A percentile compares a stretch with the other conserved stretches of the same genome.
phyloP scores from a whole-genome alignment of 2,113 vertebrate genomes.

The Cyprinodon brontotheroides region DNA sequence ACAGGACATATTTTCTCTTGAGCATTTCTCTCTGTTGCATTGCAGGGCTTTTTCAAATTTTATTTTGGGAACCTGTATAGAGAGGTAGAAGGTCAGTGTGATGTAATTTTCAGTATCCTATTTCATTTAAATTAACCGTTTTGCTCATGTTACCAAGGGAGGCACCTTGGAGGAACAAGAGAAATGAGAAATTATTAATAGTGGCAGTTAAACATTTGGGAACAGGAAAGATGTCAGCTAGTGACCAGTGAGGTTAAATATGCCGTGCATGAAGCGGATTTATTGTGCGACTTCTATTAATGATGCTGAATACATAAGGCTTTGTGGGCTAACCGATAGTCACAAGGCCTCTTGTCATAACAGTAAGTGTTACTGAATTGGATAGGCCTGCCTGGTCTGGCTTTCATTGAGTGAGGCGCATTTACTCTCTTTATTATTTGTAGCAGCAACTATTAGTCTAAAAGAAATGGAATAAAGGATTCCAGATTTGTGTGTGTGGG shows the following conservation, averaged over 20 bases:
- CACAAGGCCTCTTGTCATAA: slow-evolving; percentile 53
- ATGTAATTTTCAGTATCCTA: background rate
- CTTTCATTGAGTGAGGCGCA: slow-evolving; percentile 40
- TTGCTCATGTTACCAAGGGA: background rate
- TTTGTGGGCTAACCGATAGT: slow-evolving; percentile 42
- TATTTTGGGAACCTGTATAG: background rate
- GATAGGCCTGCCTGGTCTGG: slow-evolving; percentile 27
- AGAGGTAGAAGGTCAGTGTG: background rate
- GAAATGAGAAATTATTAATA: background rate
- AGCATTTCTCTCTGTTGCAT: slow-evolving; percentile 18
- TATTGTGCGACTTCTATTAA: slow-evolving; percentile 34
- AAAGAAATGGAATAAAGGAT: slow-evolving; percentile 26
- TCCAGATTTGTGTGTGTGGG: slow-evolving; percentile 15
- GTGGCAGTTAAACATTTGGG: background rate
- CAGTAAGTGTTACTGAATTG: slow-evolving; percentile 51
- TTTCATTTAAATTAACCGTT: background rate
- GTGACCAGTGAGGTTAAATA: slow-evolving; percentile 12
- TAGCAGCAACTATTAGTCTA: slow-evolving; percentile 37
- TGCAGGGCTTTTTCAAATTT: background rate
- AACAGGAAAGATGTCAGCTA: background rate
- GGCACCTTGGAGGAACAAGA: background rate
- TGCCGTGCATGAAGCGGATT: slow-evolving; percentile 22
- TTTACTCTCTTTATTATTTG: slow-evolving; percentile 42
- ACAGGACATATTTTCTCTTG: slow-evolving; percentile 41
- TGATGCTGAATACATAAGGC: slow-evolving; percentile 42